phyloP scores from a whole-genome alignment of 2,888 invertebrate genomes.

The Steinernema scapterisci region DNA sequence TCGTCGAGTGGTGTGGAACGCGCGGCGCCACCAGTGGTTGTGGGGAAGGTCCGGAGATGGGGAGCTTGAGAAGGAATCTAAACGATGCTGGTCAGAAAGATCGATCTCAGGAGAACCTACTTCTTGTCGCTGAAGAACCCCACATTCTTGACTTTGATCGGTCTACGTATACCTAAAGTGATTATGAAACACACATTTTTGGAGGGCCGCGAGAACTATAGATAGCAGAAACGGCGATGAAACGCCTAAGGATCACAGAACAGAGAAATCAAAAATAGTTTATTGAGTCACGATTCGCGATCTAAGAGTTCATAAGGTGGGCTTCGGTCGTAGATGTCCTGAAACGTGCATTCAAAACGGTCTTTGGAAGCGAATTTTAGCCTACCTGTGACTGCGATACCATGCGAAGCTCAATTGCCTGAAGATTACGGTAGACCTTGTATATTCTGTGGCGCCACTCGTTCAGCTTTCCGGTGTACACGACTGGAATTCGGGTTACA shows the following conservation, averaged over 20 bases:
- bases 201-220: neutral
- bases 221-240: neutral
- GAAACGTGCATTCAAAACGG: neutral
- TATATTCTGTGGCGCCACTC: conserved; percentile 4
- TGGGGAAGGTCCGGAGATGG: neutral
- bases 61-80: neutral
- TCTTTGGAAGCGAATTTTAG: neutral
- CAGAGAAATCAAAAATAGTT: neutral
- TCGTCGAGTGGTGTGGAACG: conserved; percentile 13
- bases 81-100: neutral
- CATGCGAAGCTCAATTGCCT: conserved; percentile 6
- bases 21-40: conserved; percentile 29
- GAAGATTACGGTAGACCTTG: neutral
- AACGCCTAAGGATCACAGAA: neutral
- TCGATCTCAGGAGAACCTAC: neutral
- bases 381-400: neutral
- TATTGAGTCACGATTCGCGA: conserved; percentile 5
- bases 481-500: neutral
- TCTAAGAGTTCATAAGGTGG: neutral
- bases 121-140: neutral
- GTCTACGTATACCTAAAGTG: neutral
- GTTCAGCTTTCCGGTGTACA: neutral
- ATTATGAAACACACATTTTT: too few relatives aligned
- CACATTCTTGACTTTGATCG: too few relatives aligned
- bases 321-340: neutral